phyloP scores from a whole-genome alignment of 2,113 vertebrate species.

The Brachyhypopomus gauderio region DNA sequence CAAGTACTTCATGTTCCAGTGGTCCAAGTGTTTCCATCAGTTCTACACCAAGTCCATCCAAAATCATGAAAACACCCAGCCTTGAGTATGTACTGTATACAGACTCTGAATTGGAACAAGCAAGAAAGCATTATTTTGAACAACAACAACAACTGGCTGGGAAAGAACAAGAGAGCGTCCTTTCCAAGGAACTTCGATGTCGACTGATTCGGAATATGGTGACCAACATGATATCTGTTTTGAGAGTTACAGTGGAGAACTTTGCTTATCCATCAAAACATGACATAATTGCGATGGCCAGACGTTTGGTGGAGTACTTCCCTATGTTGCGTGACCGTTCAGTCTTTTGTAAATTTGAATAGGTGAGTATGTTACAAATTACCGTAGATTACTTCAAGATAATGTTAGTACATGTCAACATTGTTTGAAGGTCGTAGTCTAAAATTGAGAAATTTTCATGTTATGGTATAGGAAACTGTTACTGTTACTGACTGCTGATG shows the following conservation, averaged over 20 bases:
- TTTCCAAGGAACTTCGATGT: slow-evolving; percentile 23
- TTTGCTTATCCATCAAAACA: slow-evolving; percentile 41
- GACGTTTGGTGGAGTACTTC: slow-evolving; percentile 45
- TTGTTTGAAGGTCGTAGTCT: no score
- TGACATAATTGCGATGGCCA: slow-evolving; percentile 51
- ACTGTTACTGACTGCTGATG: slow-evolving; percentile 50
- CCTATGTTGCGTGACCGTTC: slow-evolving; percentile 38
- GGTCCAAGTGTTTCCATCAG: neutral
- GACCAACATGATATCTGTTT: slow-evolving; percentile 52
- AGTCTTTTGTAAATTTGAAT: slow-evolving; percentile 25
- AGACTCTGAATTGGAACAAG: neutral
- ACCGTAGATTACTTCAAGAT: no score
- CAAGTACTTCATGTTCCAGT: neutral
- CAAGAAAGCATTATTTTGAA: slow-evolving; percentile 8
- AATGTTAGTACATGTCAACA: neutral
- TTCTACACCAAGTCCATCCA: neutral
- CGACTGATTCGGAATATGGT: slow-evolving; percentile 50
- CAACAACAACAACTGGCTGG: neutral
- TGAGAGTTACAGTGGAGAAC: slow-evolving; percentile 36
- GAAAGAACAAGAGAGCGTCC: neutral
- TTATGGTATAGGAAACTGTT: slow-evolving; percentile 48
- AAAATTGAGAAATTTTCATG: slow-evolving; percentile 30
- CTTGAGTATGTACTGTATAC: slow-evolving; percentile 14
- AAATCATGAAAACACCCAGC: neutral
- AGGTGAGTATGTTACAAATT: slow-evolving; percentile 31